Percentiles rank a stretch among this genome's conserved stretches.
Evolutionary conservation across 2,113 vertebrate species (phyloP).

Genomic region (Takifugu bimaculatus): DNA sequence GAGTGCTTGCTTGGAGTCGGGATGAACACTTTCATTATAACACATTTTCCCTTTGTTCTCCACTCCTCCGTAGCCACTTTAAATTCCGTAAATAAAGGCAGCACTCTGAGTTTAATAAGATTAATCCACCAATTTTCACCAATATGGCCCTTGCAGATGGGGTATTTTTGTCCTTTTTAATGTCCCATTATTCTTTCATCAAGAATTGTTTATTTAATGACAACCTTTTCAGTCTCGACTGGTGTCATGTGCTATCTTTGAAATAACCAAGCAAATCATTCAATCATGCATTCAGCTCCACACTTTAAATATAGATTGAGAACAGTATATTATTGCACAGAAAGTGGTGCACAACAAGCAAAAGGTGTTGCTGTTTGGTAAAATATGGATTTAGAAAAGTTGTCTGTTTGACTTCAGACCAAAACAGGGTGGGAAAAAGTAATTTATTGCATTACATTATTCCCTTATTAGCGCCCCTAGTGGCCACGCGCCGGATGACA

Average conservation of each 20-base stretch:
- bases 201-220: slow-evolving; percentile 19
- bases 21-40: slow-evolving; percentile 6
- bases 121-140: slow-evolving; percentile 42
- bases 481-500: no score
- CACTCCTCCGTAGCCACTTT: slow-evolving; percentile 31
- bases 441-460: no score
- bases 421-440: no score
- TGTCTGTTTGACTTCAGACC: no score
- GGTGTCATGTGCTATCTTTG: background rate
- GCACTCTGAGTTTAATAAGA: slow-evolving; percentile 43
- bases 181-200: slow-evolving; percentile 24
- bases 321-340: no score
- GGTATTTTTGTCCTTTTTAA: slow-evolving; percentile 23
- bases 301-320: background rate
- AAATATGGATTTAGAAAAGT: no score
- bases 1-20: slow-evolving; percentile 38
- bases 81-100: slow-evolving; percentile 40
- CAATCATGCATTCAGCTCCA: background rate
- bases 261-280: slow-evolving; percentile 7
- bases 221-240: slow-evolving; percentile 7
- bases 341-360: no score
- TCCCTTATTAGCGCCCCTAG: no score
- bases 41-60: slow-evolving; percentile 30
- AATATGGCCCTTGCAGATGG: slow-evolving; percentile 37
- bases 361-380: no score